phyloP scores from a whole-genome alignment of 2,888 invertebrate species.

The Hypercompe scribonia region DNA sequence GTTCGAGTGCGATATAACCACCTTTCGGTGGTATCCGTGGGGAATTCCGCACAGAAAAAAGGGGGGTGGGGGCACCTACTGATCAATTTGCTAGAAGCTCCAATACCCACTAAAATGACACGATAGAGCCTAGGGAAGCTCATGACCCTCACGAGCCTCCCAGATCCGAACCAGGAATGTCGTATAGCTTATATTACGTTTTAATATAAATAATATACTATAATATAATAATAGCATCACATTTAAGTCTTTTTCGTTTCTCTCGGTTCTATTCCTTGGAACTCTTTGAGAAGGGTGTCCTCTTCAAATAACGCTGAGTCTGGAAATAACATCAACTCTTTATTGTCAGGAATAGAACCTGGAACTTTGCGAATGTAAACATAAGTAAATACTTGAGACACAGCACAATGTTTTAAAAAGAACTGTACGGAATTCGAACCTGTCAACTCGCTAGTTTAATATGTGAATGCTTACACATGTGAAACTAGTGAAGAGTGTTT shows the following conservation, averaged over 20 bases:
- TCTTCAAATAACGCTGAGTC: conserved; percentile 74
- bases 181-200: not conserved
- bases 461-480: too few species aligned
- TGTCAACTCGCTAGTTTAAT: not conserved
- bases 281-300: conserved; percentile 76
- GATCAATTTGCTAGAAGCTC: too few species aligned
- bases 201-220: not conserved
- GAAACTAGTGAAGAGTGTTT: too few species aligned
- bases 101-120: too few species aligned
- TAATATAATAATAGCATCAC: conserved; percentile 22
- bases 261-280: conserved; percentile 61
- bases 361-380: not conserved
- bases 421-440: not conserved
- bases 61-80: too few species aligned
- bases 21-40: too few species aligned
- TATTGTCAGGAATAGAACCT: not conserved
- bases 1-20: too few species aligned
- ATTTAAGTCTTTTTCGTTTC: conserved; percentile 62
- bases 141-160: too few species aligned
- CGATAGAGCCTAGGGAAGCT: too few species aligned
- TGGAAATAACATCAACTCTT: conserved; percentile 10
- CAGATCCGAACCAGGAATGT: not conserved
- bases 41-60: too few species aligned
- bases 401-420: not conserved
- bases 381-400: not conserved